Evolutionary conservation across 2,113 vertebrate genomes (phyloP), one percentile per base, ranked within the genome.

Genomic region (Camelus dromedarius): DNA sequence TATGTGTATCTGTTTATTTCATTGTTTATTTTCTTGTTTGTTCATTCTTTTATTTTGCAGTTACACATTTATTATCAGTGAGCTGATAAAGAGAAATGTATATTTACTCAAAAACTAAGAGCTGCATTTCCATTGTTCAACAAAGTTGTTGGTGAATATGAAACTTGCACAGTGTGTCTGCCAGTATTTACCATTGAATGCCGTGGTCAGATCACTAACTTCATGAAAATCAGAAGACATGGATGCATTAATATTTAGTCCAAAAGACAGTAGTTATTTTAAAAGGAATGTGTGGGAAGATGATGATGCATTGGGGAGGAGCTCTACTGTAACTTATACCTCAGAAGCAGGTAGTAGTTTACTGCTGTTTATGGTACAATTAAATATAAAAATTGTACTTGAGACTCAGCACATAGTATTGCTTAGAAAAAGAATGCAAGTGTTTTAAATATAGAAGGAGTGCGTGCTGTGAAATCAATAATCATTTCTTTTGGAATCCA

Each of bases 51-150:
- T n/a, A 18, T 81, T 81, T 66, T 56, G 19, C 26, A 75, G 7
- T 69, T 66, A 91, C 24, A 14, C 3, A 15, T 76, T 58, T 56
- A 18, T 85, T 58, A 14, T 70, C 26, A 60, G 16, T 81, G 28
- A 89, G 0, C 10, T 85, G 42, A 88, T 58, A 72, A 75, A 84
- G 15, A 86, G 35, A 79, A 62, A 86, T 69, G 26, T 18, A 13
- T 72, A 58, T 76, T 79, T 96, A 94, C 35, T 83, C 8, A 72
- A 54, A 94, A 80, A 19, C 19, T 76, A 60, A 88, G n/a, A 89
- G 11, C 16, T 72, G 3, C 62, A 50, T 69, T 84, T 75, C 20
- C 56, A n/a, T 20, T 85, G 26, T 64, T 73, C 50, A 69, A 64
- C 32, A 16, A 96, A 28, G 14, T 58, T 87, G 0, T 18, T 54